Evolutionary conservation across 2,888 invertebrate genomes (phyloP).

Genomic region (Dascillus cervinus): DNA sequence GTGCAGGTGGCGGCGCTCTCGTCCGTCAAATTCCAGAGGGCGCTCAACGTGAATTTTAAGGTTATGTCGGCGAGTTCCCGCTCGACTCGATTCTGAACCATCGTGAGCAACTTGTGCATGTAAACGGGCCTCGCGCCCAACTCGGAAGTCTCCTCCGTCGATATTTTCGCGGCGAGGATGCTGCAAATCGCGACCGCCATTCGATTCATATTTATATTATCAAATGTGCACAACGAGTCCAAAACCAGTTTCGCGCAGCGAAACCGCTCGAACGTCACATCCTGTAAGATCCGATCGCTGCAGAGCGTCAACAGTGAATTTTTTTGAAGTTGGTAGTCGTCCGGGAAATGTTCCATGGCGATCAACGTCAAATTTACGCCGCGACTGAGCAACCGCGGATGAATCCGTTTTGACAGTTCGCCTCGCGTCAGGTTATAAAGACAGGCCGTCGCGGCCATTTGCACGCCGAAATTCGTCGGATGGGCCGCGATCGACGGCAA

Average conservation of each 20-base stretch:
- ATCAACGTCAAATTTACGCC: conserved; percentile 57
- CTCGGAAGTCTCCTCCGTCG: conserved; percentile 59
- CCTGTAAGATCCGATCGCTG: conserved; percentile 68
- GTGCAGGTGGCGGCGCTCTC: conserved; percentile 64
- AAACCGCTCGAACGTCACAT: conserved; percentile 40
- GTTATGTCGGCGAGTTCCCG: conserved; percentile 52
- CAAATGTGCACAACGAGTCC: conserved; percentile 61
- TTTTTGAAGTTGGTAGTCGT: conserved; percentile 62
- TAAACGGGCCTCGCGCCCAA: conserved; percentile 58
- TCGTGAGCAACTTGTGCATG: conserved; percentile 58
- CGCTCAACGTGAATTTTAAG: conserved; percentile 67
- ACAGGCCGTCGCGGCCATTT: conserved; percentile 69
- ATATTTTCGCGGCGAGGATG: conserved; percentile 51
- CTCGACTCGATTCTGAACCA: conserved; percentile 46
- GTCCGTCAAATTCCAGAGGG: conserved; percentile 72
- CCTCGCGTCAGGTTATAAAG: conserved; percentile 64
- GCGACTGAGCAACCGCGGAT: conserved; percentile 52
- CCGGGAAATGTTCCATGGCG: conserved; percentile 62
- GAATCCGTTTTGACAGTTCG: conserved; percentile 54
- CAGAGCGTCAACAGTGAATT: conserved; percentile 66
- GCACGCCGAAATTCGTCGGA: conserved; percentile 53
- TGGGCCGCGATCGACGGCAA: conserved; percentile 44
- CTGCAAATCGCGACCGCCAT: conserved; percentile 78
- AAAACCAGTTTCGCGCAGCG: conserved; percentile 63
- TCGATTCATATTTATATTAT: conserved; percentile 61